Evolutionary conservation across 2,888 invertebrate genomes (phyloP).

Genomic region (Orthosia gothica): DNA sequence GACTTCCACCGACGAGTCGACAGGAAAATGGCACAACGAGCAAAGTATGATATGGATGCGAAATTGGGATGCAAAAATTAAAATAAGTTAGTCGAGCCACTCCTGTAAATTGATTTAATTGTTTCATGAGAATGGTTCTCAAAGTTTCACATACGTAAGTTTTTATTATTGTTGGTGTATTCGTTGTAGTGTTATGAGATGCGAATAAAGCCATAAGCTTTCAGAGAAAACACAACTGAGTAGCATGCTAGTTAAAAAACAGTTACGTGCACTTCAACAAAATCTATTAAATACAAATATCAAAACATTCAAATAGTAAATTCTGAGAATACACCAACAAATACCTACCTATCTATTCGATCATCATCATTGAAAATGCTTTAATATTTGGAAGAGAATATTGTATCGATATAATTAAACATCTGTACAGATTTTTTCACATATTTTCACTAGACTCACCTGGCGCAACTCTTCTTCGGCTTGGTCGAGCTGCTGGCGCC

Average conservation of each 20-base stretch:
- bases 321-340: slow-evolving; percentile 67
- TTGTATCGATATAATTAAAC: neutral
- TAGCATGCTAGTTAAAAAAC: slow-evolving; percentile 52
- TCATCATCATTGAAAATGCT: neutral
- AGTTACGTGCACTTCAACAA: slow-evolving; percentile 44
- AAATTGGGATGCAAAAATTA: slow-evolving; percentile 77
- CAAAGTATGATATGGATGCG: slow-evolving; percentile 77
- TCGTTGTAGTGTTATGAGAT: slow-evolving; percentile 28
- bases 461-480: slow-evolving; percentile 90
- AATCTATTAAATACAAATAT: slow-evolving; percentile 4
- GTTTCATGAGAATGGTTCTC: slow-evolving; percentile 35
- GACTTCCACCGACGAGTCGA: slow-evolving; percentile 74
- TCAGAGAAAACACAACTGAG: slow-evolving; percentile 7
- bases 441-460: slow-evolving; percentile 67
- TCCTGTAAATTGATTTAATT: slow-evolving; percentile 81
- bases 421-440: neutral
- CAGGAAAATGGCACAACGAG: slow-evolving; percentile 90
- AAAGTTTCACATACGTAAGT: slow-evolving; percentile 1
- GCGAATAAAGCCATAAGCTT: slow-evolving; percentile 39
- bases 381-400: neutral
- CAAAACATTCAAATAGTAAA: slow-evolving; percentile 21
- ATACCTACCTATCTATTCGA: neutral
- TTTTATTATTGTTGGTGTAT: slow-evolving; percentile 62
- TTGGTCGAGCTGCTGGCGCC: slow-evolving; percentile 87
- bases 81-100: slow-evolving; percentile 86